Conservation (phyloP, 2,888 invertebrate species). For the Caenorhabditis sp. region DNA sequence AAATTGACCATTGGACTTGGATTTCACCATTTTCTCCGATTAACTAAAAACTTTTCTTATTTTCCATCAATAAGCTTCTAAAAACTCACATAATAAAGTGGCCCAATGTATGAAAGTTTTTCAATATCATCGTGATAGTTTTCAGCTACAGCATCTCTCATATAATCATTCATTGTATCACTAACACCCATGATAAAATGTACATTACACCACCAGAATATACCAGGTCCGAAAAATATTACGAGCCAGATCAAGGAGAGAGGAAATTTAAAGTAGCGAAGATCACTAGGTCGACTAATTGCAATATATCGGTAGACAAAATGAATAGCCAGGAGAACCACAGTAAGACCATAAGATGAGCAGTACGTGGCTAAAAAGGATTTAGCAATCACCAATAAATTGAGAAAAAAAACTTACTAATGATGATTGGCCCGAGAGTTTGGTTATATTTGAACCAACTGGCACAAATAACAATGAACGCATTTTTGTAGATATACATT, state of each 20-base stretch:
- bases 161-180: neutral
- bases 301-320: constrained; percentile 31
- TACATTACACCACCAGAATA: constrained; percentile 37
- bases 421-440: constrained; percentile 4
- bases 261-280: constrained; percentile 11
- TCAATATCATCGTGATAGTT: neutral
- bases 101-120: constrained; percentile 10
- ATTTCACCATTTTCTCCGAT: neutral
- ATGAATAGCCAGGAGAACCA: constrained; percentile 27
- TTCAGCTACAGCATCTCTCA: neutral
- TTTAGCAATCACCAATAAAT: too few species aligned
- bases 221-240: constrained; percentile 13
- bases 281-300: constrained; percentile 11
- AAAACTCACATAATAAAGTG: constrained; percentile 16
- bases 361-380: constrained; percentile 33
- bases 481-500: constrained; percentile 27
- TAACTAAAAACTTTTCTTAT: neutral
- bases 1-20: constrained; percentile 24
- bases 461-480: constrained; percentile 27
- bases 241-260: constrained; percentile 11
- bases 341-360: constrained; percentile 19
- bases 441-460: constrained; percentile 34
- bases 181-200: too few species aligned
- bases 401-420: too few species aligned
- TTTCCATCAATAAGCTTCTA: too few species aligned